Conservation (phyloP, 2,888 invertebrate genomes). For the Rhabditophanes sp. region DNA sequence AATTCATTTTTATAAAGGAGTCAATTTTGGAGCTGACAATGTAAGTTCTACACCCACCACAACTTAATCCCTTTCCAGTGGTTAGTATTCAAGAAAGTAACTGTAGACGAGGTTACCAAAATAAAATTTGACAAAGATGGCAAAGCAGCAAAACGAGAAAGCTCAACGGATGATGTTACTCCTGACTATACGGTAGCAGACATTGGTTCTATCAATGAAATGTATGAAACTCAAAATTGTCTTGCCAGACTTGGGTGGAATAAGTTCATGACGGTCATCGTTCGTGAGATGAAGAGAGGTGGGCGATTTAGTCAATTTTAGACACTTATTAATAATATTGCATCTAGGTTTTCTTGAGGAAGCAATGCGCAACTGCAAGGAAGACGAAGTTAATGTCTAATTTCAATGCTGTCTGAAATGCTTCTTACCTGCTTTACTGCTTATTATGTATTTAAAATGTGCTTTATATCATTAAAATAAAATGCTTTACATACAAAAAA, state of each 20-base stretch:
- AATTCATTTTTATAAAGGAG: conserved; percentile 34
- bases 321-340: not conserved
- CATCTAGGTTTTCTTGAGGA: conserved; percentile 35
- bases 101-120: conserved; percentile 25
- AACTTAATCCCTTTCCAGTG: too few relatives aligned
- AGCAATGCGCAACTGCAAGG: conserved; percentile 34
- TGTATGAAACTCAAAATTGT: conserved; percentile 15
- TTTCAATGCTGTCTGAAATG: too few relatives aligned
- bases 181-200: not conserved
- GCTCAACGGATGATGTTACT: conserved; percentile 5
- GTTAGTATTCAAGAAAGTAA: conserved; percentile 34
- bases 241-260: conserved; percentile 30
- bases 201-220: not conserved
- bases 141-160: conserved; percentile 5
- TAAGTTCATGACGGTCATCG: conserved; percentile 33
- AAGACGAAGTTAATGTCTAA: too few relatives aligned
- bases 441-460: too few relatives aligned
- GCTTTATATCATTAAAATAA: too few relatives aligned
- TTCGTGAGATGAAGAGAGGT: conserved; percentile 34
- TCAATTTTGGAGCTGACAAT: conserved; percentile 35
- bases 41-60: too few relatives aligned
- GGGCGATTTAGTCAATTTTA: too few relatives aligned
- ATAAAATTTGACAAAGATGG: too few relatives aligned
- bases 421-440: too few relatives aligned
- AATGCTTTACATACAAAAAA: too few relatives aligned